Evolutionary conservation across 2,797 vertebrate species (phyloP), one percentile per base, ranked within the genome.

Genomic region (Enteromius argenteus): DNA sequence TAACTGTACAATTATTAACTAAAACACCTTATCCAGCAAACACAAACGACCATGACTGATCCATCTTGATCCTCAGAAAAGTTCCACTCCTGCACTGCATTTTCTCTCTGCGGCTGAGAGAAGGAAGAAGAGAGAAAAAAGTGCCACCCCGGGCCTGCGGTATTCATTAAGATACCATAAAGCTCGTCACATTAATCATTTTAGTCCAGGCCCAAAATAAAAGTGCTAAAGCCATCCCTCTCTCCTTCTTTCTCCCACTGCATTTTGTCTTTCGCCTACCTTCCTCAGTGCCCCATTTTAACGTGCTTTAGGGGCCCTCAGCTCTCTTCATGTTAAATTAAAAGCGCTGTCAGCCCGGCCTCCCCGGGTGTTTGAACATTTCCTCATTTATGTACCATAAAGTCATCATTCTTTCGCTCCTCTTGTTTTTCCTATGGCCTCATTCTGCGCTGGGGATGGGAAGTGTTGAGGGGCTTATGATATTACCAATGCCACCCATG

Each of bases 151-250:
- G 13, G 90, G 90, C 90, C 88, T 89, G 87, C 81, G 88, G 87
- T 86, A 89, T 93, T 94, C 92, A 93, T 95, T 94, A 95, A 93
- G 92, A 92, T 92, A 91, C 88, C 84, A 84, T 92, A 90, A 86
- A 90, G 86, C 88, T 86, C 79, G 74, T 78, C 87, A 89, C 87
- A 62, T 94, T 93, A 92, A 92, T 94, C 92, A 92, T 89, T 86
- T 71, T 62, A 53, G 88, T 91, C 42, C 30, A 74, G 37, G 66
- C 72, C 89, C 90, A 91, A 92, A 93, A 88, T n/a, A 86, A 75
- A 77, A 77, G 27, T 42, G 35, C 44, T 69, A 37, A 49, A 72
- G 13, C 84, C 73, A 66, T 73, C 68, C 51, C 21, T 58, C 64
- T 75, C 42, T 80, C 74, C 85, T 84, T 32, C 0, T 81, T 64